Evolutionary conservation across 2,113 vertebrate species (phyloP).

Genomic region (Gnathonemus echidnorhynchus): DNA sequence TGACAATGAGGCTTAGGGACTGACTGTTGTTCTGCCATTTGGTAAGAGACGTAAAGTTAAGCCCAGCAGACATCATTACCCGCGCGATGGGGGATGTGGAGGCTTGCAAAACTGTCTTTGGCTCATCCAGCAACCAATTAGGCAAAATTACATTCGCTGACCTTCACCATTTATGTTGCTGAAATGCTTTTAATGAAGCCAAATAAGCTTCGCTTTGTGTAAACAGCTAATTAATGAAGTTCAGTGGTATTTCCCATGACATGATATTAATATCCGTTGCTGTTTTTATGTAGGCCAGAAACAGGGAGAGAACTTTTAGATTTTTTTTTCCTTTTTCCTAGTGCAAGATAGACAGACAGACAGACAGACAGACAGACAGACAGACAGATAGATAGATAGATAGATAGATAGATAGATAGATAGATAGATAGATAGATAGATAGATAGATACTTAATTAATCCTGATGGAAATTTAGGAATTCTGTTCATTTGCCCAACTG

Average conservation of each 20-base stretch:
- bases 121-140: constrained; percentile 7
- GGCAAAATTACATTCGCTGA: not conserved
- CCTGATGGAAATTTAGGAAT: not conserved
- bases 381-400: no score
- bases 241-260: not conserved
- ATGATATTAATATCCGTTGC: not conserved
- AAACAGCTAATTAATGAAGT: constrained; percentile 9
- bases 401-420: no score
- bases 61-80: constrained; percentile 3
- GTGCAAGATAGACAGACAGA: not conserved
- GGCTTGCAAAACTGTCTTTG: not conserved
- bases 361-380: no score
- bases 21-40: constrained; percentile 4
- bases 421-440: no score
- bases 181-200: not conserved
- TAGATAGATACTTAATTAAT: no score
- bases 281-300: not conserved
- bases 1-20: not conserved
- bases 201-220: not conserved
- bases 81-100: not conserved
- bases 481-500: not conserved
- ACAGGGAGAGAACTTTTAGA: not conserved
- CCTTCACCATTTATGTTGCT: not conserved
- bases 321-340: not conserved
- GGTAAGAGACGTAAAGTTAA: not conserved